Evolutionary conservation across 2,888 invertebrate species (phyloP).

Genomic region (Diaperis boleti): DNA sequence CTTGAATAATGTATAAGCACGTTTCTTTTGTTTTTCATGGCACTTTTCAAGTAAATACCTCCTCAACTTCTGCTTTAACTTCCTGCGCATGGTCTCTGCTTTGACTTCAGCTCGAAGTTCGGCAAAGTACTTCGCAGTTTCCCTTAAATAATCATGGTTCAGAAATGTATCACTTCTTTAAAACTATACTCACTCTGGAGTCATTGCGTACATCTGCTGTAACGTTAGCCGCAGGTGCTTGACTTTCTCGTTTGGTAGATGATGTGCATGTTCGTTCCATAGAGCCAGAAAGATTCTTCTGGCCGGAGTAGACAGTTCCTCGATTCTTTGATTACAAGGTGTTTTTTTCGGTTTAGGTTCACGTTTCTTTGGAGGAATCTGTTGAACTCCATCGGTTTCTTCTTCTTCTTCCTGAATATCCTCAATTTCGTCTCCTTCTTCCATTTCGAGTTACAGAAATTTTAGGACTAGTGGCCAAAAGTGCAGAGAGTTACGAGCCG

Average conservation of each 20-base stretch:
- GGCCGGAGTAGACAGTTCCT: conserved; percentile 69
- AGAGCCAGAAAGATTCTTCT: conserved; percentile 68
- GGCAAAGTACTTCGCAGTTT: conserved; percentile 72
- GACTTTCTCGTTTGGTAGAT: conserved; percentile 67
- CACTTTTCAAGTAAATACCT: conserved; percentile 10
- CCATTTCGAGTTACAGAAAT: background rate
- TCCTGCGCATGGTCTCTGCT: conserved; percentile 45
- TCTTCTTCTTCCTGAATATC: conserved; percentile 19
- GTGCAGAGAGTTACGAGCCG: too few species aligned
- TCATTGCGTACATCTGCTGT: conserved; percentile 66
- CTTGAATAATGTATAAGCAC: conserved; percentile 50
- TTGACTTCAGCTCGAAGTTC: conserved; percentile 59
- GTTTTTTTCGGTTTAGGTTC: background rate
- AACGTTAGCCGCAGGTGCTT: conserved; percentile 70
- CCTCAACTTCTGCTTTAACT: conserved; percentile 45
- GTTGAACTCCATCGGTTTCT: background rate
- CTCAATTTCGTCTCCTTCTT: background rate
- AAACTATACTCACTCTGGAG: conserved; percentile 56
- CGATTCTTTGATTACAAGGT: conserved; percentile 59
- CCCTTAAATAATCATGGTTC: conserved; percentile 64
- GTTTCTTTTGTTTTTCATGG: conserved; percentile 34
- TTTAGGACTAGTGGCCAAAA: too few species aligned
- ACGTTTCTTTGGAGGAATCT: background rate
- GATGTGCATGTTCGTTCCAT: conserved; percentile 69
- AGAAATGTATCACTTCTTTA: background rate